Conservation (phyloP, 2,888 invertebrate species). For the Limnephilus marmoratus region DNA sequence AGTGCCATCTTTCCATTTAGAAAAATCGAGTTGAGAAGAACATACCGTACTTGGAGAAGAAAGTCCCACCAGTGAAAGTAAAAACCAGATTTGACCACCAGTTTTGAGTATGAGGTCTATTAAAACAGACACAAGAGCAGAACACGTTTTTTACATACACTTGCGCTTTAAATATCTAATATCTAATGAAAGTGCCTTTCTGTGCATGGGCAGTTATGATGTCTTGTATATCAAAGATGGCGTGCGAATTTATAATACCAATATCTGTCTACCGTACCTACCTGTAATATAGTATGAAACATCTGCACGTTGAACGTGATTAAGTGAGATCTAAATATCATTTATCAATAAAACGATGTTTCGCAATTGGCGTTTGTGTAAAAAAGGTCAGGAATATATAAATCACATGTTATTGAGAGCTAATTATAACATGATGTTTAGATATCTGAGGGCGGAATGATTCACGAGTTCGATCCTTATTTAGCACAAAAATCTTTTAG, state of each 20-base stretch:
- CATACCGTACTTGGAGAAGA: conserved; percentile 33
- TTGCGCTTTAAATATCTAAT: background rate
- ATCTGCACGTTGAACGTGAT: background rate
- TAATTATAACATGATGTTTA: background rate
- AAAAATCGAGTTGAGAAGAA: background rate
- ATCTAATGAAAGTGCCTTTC: background rate
- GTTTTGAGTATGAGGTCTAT: background rate
- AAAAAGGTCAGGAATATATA: background rate
- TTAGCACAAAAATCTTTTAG: background rate
- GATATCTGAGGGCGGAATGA: background rate
- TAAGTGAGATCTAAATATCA: background rate
- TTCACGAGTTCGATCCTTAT: background rate
- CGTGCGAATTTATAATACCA: background rate
- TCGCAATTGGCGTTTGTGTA: background rate
- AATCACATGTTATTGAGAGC: background rate
- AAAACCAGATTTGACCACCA: conserved; percentile 11
- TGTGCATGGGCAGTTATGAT: background rate
- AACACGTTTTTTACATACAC: background rate
- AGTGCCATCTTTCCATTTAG: background rate
- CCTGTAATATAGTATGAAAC: background rate
- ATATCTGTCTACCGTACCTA: background rate
- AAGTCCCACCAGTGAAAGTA: conserved; percentile 19
- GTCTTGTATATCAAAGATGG: background rate
- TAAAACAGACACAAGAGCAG: background rate
- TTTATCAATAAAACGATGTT: background rate